Evolutionary conservation across 2,888 invertebrate species (phyloP).

Genomic region (Arctia plantaginis): DNA sequence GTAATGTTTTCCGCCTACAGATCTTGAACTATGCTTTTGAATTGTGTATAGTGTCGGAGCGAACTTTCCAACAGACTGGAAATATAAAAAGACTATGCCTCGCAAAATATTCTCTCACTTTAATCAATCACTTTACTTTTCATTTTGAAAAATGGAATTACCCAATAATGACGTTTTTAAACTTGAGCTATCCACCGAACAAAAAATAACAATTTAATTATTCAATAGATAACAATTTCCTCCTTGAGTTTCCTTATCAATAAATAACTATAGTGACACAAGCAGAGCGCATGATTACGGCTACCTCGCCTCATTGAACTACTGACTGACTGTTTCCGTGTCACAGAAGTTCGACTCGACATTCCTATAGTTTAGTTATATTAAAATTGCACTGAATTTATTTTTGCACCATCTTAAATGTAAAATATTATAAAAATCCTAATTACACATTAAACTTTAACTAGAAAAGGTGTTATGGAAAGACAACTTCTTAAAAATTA

Average conservation of each 20-base stretch:
- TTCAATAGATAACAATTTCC: constrained; percentile 45
- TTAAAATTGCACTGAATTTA: not conserved
- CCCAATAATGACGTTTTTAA: not conserved
- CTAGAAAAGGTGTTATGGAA: not conserved
- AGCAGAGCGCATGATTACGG: constrained; percentile 30
- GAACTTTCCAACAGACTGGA: not conserved
- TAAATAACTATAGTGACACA: constrained; percentile 27
- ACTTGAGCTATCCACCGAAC: not conserved
- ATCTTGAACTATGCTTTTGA: not conserved
- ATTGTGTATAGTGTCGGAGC: not conserved
- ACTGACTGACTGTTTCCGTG: constrained; percentile 54
- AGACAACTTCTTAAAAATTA: not conserved
- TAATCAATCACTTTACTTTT: not conserved
- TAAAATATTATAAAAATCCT: not conserved
- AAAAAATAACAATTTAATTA: constrained; percentile 16
- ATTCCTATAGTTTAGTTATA: not conserved
- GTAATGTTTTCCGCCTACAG: constrained; percentile 18
- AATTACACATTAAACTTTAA: not conserved
- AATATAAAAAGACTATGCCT: not conserved
- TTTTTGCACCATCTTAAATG: no score
- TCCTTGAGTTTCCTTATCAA: constrained; percentile 46
- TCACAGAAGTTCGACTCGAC: constrained; percentile 1
- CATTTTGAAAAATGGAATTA: not conserved
- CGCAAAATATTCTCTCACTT: not conserved
- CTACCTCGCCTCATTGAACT: constrained; percentile 29